Base-by-base conservation (phyloP, 2,888 invertebrate species). In the Sympetrum striolatum region DNA sequence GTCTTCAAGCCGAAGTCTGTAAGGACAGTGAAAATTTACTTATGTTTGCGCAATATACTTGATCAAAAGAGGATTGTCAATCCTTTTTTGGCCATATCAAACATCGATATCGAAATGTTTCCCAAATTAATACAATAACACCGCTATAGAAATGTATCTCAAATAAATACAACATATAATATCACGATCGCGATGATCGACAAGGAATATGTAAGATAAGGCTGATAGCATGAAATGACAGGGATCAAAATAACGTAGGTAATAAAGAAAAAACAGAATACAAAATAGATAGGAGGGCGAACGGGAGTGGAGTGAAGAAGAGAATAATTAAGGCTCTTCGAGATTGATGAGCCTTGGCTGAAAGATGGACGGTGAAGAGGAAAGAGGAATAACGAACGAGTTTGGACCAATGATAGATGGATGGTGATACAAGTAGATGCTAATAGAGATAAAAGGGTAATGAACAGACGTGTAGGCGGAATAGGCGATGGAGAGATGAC, bases 341-440 rank as follows among this genome's bases (percentile, higher is more conserved):
- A 73, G 73, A 73, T 73, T 73, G 60, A 37, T 37, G 64, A 64
- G 22, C 35, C 5, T 35, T 12, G 86, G 60, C 37, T n/a, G 37
- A 60, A 60, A 60, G 60, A 86, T 60, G 25, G 86, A 86, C 37
- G 58, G 60, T 12, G 35, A 82, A 37, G 58, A 35, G 82, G 58
- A 60, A 18, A 58, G 81, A 22, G 25, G 48, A 48, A 48, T 44
- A 48, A 37, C 2, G 37, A 86, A 39, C n/a, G 37, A 60, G 37
- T n/a, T 60, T 37, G 35, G 86, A 86, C 86, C 37, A 86, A 86
- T n/a, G 58, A 31, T 37, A 60, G 86, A 86, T 86, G 60, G 60
- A 3, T 14, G 25, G 82, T 3, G 82, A 86, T 58, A 86, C 58
- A 39, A 64, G 86, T 18, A 58, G 86, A 86, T 86, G 60, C 39